These are phyloP conservation scores for Gymnothorax reevesii DNA, from an alignment of 2,797 vertebrate genomes.

Conservation along the genomic window DNA sequence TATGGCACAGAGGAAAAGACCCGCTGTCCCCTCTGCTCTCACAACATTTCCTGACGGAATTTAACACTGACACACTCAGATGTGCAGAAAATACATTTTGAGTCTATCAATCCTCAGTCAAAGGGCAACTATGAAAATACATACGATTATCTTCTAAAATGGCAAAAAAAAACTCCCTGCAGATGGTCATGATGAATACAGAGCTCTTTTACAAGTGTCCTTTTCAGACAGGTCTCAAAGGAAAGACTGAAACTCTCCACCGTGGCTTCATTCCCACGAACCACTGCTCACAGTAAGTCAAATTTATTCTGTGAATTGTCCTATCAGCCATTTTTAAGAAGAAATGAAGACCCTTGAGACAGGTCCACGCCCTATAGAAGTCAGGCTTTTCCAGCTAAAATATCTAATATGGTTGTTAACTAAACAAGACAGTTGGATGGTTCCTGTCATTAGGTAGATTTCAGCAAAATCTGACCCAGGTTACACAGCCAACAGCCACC, in stretches of 20 bases:
- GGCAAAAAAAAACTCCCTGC: conserved; percentile 35
- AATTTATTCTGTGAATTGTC: conserved; percentile 50
- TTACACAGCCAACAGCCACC: no score
- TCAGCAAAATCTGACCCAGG: neutral
- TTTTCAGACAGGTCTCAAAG: neutral
- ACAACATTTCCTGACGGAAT: conserved; percentile 27
- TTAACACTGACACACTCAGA: conserved; percentile 21
- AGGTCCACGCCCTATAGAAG: conserved; percentile 28
- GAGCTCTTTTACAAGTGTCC: conserved; percentile 39
- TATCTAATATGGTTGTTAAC: conserved; percentile 35
- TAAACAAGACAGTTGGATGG: conserved; percentile 19
- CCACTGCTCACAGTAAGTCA: conserved; percentile 50
- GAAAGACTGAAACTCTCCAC: neutral
- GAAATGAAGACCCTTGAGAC: conserved; percentile 44
- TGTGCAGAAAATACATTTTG: conserved; percentile 7
- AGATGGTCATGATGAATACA: conserved; percentile 49
- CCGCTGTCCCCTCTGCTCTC: neutral
- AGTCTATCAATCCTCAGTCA: conserved; percentile 19
- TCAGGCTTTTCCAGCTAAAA: conserved; percentile 30
- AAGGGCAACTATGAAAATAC: conserved; percentile 30
- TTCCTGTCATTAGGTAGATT: neutral
- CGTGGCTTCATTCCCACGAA: conserved; percentile 44
- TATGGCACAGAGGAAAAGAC: conserved; percentile 4
- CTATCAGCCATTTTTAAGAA: conserved; percentile 44
- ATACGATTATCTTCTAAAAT: conserved; percentile 51